Base-by-base conservation (phyloP, 1,140 invertebrate species). In the Sycophila sp. region DNA sequence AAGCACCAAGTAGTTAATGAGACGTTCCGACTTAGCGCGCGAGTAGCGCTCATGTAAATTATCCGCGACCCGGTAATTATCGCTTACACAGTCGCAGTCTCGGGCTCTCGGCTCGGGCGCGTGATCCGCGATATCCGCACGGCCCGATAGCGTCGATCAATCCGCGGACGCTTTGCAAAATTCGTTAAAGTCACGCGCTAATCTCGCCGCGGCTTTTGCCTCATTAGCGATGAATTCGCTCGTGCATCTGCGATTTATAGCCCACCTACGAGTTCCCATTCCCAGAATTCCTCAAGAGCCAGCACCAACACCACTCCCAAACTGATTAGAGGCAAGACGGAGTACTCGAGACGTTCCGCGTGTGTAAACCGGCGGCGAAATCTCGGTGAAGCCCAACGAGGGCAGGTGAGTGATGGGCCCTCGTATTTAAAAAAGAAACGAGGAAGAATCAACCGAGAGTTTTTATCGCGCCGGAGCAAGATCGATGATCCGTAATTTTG, bases 401-500 rank as follows among this genome's bases (percentile, higher is more conserved):
- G 53, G 8, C 30, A 34, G 15, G 11, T n/a, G 56, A 42, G 22
- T 2, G 56, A 38, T 58, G 13, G 34, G 38, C 4, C 36, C 11
- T 32, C 17, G 55, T 4, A n/a, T 6, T 11, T 4, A 1, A 4
- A 40, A 22, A 6, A 60, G 8, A 28, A n/a, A n/a, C n/a, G n/a
- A n/a, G n/a, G n/a, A n/a, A n/a, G n/a, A n/a, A n/a, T n/a, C n/a
- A n/a, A n/a, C n/a, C 8, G 19, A 26, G 26, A 40, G 34, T 26
- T 70, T n/a, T 36, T 10, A 26, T 38, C 45, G 32, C 19, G 6
- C 22, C 15, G 34, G 32, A 36, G 22, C 40, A 30, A 68, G 49
- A 75, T 56, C 45, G 63, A 72, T 51, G 71, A 69, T 71, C 66
- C 42, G 58, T 22, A 65, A 53, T 65, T 53, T 38, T 32, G 53